Percentiles rank a stretch among this genome's conserved stretches.
Evolutionary conservation across 2,113 vertebrate species (phyloP).

Genomic region (Micromys minutus): DNA sequence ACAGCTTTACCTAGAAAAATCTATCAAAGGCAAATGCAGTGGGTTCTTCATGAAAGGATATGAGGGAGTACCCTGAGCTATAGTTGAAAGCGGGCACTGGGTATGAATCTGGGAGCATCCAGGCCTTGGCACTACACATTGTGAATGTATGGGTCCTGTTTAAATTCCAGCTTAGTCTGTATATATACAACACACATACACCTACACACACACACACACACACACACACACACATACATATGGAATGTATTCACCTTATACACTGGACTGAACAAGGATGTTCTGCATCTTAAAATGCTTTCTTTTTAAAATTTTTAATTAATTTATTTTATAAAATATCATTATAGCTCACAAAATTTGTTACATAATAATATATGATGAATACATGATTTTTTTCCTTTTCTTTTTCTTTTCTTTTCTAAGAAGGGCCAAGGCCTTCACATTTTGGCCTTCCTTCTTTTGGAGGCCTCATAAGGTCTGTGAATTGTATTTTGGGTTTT

Average conservation of each 20-base stretch:
- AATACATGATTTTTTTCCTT: no score
- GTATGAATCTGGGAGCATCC: rapidly evolving
- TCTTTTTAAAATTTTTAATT: no score
- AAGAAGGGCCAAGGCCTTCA: no score
- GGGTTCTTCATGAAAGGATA: neutral
- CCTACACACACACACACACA: no score
- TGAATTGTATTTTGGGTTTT: no score
- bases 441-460: no score
- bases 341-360: no score
- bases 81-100: neutral
- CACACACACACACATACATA: neutral
- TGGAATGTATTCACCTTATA: neutral
- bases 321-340: no score
- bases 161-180: neutral
- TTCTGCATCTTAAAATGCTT: conserved; percentile 16
- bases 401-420: no score
- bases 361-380: no score
- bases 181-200: neutral
- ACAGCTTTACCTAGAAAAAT: neutral
- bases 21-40: neutral
- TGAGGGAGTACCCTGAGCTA: neutral
- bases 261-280: neutral
- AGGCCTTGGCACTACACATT: rapidly evolving
- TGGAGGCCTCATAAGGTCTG: no score
- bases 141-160: neutral